Base-by-base conservation (phyloP, 2,888 invertebrate genomes). In the Schizaphis graminum region DNA sequence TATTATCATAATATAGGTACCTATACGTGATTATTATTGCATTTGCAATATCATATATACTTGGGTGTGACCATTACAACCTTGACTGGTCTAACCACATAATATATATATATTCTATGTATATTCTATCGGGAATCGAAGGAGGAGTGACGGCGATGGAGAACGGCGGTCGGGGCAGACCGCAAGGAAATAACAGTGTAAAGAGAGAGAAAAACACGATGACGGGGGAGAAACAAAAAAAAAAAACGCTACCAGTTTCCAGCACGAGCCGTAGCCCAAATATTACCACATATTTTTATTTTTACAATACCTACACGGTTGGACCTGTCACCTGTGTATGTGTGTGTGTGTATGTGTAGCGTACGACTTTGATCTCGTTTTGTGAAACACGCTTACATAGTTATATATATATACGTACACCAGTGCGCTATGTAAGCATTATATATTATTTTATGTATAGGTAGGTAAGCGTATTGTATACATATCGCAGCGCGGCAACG, bases 31-130 rank as follows among this genome's bases (percentile, higher is more conserved):
- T 53, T 67, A 94, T 86, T 94, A 91, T 91, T 87, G 91, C 16
- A 89, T 61, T 94, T 91, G 90, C 92, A 87, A 94, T 91, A 67
- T 86, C 47, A 57, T 57, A 86, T n/a, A 53, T 85, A 92, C 47
- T 89, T 94, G 94, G 94, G 94, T 94, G 94, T 94, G 91, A 90
- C 94, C 90, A 86, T 94, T 91, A 91, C 90, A 94, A 91, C 94
- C 94, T 94, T 94, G 94, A 94, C 94, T 91, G 57, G 93, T 93
- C 57, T 86, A 67, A 84, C 67, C 77, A n/a, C 88, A 41, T 92
- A 35, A 47, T 47, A 67, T 77, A 77, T 77, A 77, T 35, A 35
- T 35, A 67, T 67, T 61, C 11, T 61, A 35, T 21, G 28, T 35
- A 26, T 47, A 61, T 47, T 26, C 16, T 77, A 35, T 88, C 41